Evolutionary conservation across 2,888 invertebrate genomes (phyloP).

Genomic region (Orchesellides sinensis): DNA sequence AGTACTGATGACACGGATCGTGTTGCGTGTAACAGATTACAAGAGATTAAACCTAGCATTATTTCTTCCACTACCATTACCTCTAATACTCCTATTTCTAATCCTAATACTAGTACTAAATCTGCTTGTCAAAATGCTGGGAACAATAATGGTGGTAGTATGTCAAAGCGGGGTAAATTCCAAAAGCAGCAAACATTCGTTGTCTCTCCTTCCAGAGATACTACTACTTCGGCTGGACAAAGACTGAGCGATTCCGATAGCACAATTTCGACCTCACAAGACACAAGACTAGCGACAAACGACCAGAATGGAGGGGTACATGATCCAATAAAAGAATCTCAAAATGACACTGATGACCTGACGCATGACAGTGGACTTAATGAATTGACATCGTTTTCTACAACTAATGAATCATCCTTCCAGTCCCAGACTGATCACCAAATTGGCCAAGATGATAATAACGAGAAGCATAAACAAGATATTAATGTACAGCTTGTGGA

Average conservation of each 20-base stretch:
- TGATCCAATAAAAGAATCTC: conserved; percentile 1
- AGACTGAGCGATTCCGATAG: conserved; percentile 40
- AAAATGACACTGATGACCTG: conserved; percentile 7
- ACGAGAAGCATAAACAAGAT: not conserved
- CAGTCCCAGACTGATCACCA: conserved; percentile 5
- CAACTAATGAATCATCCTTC: not conserved
- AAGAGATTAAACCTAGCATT: conserved; percentile 32
- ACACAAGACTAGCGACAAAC: conserved; percentile 16
- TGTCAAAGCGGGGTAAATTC: conserved; percentile 43
- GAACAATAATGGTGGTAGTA: conserved; percentile 11
- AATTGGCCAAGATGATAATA: not conserved
- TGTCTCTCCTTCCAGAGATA: conserved; percentile 54
- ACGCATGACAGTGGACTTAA: conserved; percentile 29
- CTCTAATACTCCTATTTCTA: conserved; percentile 23
- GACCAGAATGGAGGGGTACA: too few species aligned
- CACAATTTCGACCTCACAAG: conserved; percentile 6
- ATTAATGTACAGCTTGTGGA: too few species aligned
- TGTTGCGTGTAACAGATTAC: conserved; percentile 18
- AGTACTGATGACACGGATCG: not conserved
- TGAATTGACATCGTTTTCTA: not conserved
- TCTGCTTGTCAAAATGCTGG: not conserved
- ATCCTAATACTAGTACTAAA: conserved; percentile 5
- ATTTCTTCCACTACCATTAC: conserved; percentile 25
- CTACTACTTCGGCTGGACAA: conserved; percentile 45
- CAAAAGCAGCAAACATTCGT: conserved; percentile 57